phyloP scores from a whole-genome alignment of 2,888 invertebrate species.

The Calephelis perditalis region DNA sequence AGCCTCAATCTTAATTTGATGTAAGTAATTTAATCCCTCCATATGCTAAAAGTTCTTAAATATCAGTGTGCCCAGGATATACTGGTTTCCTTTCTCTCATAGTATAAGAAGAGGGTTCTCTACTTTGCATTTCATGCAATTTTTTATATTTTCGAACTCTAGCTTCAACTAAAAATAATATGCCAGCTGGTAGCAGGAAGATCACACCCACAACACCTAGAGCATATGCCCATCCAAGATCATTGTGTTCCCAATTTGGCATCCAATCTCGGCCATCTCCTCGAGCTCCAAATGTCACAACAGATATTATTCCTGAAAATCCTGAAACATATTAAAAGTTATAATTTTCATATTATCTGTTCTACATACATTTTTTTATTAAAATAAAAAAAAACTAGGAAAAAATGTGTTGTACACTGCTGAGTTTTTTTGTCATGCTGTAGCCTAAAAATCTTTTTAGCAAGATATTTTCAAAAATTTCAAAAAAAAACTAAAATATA shows the following conservation, averaged over 20 bases:
- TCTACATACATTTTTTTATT: too few relatives aligned
- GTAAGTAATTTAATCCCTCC: too few relatives aligned
- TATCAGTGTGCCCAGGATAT: conserved; percentile 82
- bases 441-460: too few relatives aligned
- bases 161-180: conserved; percentile 90
- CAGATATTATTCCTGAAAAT: conserved; percentile 88
- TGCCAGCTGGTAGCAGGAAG: conserved; percentile 85
- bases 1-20: too few relatives aligned
- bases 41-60: conserved; percentile 59
- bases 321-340: conserved; percentile 64
- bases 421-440: too few relatives aligned
- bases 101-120: conserved; percentile 81
- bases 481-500: too few relatives aligned
- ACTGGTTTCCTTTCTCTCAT: conserved; percentile 81
- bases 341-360: too few relatives aligned
- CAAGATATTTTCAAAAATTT: too few relatives aligned
- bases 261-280: conserved; percentile 97
- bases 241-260: conserved; percentile 97
- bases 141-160: conserved; percentile 86
- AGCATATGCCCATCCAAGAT: conserved; percentile 96
- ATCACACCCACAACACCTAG: conserved; percentile 89
- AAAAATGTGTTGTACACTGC: too few relatives aligned
- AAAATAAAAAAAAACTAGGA: too few relatives aligned
- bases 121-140: conserved; percentile 82
- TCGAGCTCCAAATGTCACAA: conserved; percentile 91